These are phyloP conservation scores for Thecophora atra DNA, from an alignment of 2,888 invertebrate genomes.

Conservation along the genomic window DNA sequence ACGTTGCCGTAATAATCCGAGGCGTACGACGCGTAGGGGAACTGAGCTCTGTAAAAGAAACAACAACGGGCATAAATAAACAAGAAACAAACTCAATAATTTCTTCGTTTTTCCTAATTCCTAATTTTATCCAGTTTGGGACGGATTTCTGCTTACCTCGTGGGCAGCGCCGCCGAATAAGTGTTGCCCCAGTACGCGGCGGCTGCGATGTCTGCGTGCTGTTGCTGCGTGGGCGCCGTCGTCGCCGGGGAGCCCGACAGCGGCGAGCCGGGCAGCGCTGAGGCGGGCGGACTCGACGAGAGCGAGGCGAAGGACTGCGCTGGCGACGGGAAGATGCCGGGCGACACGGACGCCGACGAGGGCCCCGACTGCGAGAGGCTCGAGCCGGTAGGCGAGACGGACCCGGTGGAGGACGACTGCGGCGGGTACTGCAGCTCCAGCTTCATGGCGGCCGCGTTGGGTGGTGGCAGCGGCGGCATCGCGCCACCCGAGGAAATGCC, in stretches of 20 bases:
- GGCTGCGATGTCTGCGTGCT: conserved; percentile 47
- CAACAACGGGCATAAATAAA: background rate
- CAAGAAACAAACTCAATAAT: too few relatives aligned
- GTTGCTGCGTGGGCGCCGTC: too few relatives aligned
- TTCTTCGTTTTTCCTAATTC: too few relatives aligned
- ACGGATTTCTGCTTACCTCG: conserved; percentile 54
- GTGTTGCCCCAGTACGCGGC: conserved; percentile 59
- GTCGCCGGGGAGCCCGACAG: conserved; percentile 49
- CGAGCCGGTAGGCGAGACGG: conserved; percentile 59
- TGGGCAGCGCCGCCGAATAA: conserved; percentile 56
- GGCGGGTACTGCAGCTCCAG: conserved; percentile 64
- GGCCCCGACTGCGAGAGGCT: conserved; percentile 60
- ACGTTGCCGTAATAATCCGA: conserved; percentile 64
- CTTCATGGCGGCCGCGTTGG: conserved; percentile 49
- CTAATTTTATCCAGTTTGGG: too few relatives aligned
- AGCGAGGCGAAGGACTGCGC: conserved; percentile 61
- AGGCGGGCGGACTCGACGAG: conserved; percentile 56
- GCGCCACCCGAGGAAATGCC: background rate
- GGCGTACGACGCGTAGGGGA: conserved; percentile 64
- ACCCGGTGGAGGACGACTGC: conserved; percentile 64
- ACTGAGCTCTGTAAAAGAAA: conserved; percentile 55
- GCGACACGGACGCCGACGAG: conserved; percentile 64
- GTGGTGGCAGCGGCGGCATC: background rate
- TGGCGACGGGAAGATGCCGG: conserved; percentile 63
- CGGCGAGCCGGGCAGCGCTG: conserved; percentile 51